These are phyloP conservation scores for Drosophila hawaiiensis DNA, from an alignment of 2,888 invertebrate genomes.

Conservation along the genomic window DNA sequence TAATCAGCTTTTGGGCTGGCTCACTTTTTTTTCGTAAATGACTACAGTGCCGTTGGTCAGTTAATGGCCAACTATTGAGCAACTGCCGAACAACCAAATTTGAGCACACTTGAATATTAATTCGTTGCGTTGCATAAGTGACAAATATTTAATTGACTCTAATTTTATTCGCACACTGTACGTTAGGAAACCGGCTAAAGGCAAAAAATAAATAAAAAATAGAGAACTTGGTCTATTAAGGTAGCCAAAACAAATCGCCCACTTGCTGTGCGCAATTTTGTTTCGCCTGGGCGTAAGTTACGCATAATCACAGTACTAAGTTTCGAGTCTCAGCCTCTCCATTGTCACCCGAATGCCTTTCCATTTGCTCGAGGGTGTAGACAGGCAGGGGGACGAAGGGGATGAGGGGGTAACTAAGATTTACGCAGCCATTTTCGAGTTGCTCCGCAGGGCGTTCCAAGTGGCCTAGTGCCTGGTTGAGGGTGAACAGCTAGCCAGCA, in stretches of 20 bases:
- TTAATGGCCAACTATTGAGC: slow-evolving; percentile 22
- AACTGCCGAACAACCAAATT: slow-evolving; percentile 45
- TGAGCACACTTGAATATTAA: slow-evolving; percentile 53
- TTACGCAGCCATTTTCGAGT: slow-evolving; percentile 40
- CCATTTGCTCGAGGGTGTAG: slow-evolving; percentile 44
- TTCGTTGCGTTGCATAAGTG: slow-evolving; percentile 53
- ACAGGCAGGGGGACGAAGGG: background rate
- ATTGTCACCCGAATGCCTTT: slow-evolving; percentile 64
- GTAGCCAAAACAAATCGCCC: slow-evolving; percentile 46
- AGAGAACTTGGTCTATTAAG: slow-evolving; percentile 13
- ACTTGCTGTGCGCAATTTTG: slow-evolving; percentile 60
- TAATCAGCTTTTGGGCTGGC: slow-evolving; percentile 41
- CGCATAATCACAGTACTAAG: slow-evolving; percentile 52
- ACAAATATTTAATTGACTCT: slow-evolving; percentile 62
- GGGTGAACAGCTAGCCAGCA: slow-evolving; percentile 27
- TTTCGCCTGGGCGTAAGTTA: slow-evolving; percentile 60
- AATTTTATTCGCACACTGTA: slow-evolving; percentile 50
- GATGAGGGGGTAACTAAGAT: slow-evolving; percentile 30
- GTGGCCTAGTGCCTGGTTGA: slow-evolving; percentile 25
- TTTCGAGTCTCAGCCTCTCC: slow-evolving; percentile 14
- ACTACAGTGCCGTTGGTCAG: slow-evolving; percentile 39
- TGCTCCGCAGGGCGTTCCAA: slow-evolving; percentile 58
- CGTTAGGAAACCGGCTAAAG: slow-evolving; percentile 55
- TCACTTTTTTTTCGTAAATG: background rate
- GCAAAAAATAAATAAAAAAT: background rate